A percentile compares a stretch with the other conserved stretches of the same genome.
Evolutionary conservation across 2,888 invertebrate species (phyloP).

Genomic region (Nipponacmea schrenckii): DNA sequence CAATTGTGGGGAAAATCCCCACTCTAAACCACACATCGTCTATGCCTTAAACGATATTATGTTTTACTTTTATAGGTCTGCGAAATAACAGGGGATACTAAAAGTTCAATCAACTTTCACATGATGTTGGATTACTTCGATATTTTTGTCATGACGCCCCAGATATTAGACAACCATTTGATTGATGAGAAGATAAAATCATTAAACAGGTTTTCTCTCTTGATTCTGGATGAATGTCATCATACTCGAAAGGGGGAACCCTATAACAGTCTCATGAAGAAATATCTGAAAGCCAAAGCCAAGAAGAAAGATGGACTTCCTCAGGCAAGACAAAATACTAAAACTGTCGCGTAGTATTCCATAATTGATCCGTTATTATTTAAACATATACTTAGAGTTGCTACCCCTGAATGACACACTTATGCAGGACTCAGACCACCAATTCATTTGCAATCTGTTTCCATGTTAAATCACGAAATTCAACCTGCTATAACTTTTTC

Average conservation of each 20-base stretch:
- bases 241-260: constrained; percentile 41
- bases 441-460: no score
- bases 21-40: no score
- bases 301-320: background rate
- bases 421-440: no score
- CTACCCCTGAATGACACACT: no score
- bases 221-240: constrained; percentile 48
- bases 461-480: no score
- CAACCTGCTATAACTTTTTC: no score
- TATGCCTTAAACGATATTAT: no score
- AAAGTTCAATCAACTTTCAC: constrained; percentile 26
- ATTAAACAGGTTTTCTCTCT: constrained; percentile 32
- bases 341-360: no score
- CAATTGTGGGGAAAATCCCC: no score
- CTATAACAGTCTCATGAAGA: constrained; percentile 41
- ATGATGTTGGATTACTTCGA: constrained; percentile 29
- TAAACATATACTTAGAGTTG: no score
- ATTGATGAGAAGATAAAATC: constrained; percentile 19
- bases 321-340: constrained; percentile 19
- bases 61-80: constrained; percentile 9
- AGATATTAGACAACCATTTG: constrained; percentile 55
- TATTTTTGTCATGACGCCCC: constrained; percentile 60
- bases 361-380: no score
- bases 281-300: constrained; percentile 30
- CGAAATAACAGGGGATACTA: constrained; percentile 30